A percentile compares a stretch with the other conserved stretches of the same genome.
These are phyloP conservation scores for Hyles lineata DNA, from an alignment of 2,888 invertebrate genomes.

Conservation along the genomic window DNA sequence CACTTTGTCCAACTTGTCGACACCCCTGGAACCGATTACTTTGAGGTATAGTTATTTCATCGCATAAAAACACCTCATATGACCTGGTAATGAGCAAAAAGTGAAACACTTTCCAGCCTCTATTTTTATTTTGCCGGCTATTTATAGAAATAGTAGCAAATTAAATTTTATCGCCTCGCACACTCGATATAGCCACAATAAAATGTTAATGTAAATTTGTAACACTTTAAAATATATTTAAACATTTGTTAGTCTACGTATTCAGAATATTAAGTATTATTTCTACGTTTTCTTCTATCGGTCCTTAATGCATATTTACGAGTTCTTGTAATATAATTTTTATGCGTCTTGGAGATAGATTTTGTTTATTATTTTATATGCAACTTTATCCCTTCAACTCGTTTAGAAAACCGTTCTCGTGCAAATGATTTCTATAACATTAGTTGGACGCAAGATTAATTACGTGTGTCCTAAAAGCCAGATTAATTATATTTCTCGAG, in stretches of 20 bases:
- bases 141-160: slow-evolving; percentile 14
- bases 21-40: slow-evolving; percentile 87
- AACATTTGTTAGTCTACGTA: neutral
- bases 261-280: neutral
- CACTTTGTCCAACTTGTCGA: slow-evolving; percentile 96
- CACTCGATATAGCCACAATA: neutral
- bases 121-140: neutral
- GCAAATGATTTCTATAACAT: too few species aligned
- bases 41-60: slow-evolving; percentile 65
- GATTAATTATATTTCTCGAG: too few species aligned
- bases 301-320: too few species aligned
- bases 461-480: too few species aligned
- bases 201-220: neutral
- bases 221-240: neutral
- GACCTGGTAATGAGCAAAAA: slow-evolving; percentile 20
- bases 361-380: too few species aligned
- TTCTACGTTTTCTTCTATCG: too few species aligned
- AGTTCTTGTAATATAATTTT: too few species aligned
- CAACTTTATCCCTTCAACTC: too few species aligned
- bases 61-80: slow-evolving; percentile 3
- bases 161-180: slow-evolving; percentile 7
- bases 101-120: slow-evolving; percentile 1
- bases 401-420: too few species aligned
- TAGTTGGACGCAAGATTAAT: too few species aligned
- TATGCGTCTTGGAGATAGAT: too few species aligned